Percentiles rank a stretch among this genome's conserved stretches.
Conservation (phyloP, 1,140 invertebrate genomes). For the Lycorma delicatula region DNA sequence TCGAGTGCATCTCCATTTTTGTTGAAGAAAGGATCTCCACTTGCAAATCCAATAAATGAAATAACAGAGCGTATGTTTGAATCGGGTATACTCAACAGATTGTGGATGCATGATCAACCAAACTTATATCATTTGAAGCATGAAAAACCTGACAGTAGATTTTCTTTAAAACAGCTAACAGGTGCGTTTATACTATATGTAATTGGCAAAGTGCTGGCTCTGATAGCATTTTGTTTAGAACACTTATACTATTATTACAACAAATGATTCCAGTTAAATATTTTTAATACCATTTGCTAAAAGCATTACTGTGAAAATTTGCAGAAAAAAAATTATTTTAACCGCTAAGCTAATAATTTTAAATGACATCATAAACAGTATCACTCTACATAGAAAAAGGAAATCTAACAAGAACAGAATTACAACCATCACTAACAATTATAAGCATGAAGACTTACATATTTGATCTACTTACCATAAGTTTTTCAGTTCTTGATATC, state of each 20-base stretch:
- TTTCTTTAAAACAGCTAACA: background rate
- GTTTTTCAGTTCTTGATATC: conserved; percentile 79
- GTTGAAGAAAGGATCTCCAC: background rate
- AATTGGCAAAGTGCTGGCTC: too few species aligned
- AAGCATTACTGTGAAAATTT: too few species aligned
- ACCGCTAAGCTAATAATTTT: too few species aligned
- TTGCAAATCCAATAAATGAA: background rate
- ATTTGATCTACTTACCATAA: conserved; percentile 77
- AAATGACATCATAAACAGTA: too few species aligned
- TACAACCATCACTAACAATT: too few species aligned
- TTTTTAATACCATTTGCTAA: background rate
- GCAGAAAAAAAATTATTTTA: too few species aligned
- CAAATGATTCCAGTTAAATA: background rate
- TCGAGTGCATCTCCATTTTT: background rate
- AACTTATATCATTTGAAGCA: conserved; percentile 6
- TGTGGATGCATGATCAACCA: background rate
- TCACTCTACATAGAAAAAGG: too few species aligned
- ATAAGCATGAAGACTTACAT: too few species aligned
- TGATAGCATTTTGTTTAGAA: too few species aligned
- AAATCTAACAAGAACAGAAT: too few species aligned
- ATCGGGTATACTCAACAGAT: conserved; percentile 1
- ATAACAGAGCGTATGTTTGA: background rate
- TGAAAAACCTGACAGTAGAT: background rate
- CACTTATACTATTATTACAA: background rate
- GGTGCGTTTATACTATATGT: background rate